These are phyloP conservation scores for Eulithis testata DNA, from an alignment of 2,888 invertebrate species.

Conservation along the genomic window DNA sequence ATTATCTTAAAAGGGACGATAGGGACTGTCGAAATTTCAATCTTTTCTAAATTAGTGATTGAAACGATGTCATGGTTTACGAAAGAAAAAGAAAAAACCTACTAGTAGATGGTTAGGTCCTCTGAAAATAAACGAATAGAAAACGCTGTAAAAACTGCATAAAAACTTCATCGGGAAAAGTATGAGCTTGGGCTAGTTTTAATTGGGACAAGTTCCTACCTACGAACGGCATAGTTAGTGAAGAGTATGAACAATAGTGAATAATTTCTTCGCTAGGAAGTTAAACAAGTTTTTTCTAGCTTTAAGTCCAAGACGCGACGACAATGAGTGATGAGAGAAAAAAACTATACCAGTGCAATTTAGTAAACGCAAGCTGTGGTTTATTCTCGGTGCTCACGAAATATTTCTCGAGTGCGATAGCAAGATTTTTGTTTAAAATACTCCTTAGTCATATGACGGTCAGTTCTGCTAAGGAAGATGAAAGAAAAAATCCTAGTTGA, in stretches of 20 bases:
- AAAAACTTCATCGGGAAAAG: background rate
- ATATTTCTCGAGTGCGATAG: constrained; percentile 2
- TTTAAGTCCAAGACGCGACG: constrained; percentile 23
- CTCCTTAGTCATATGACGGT: too few species aligned
- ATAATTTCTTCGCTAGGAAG: constrained; percentile 14
- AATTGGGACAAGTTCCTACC: too few species aligned
- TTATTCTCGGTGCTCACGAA: background rate
- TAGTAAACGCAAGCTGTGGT: constrained; percentile 17
- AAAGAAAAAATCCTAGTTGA: constrained; percentile 21
- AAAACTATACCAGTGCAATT: constrained; percentile 28
- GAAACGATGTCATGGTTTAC: constrained; percentile 5
- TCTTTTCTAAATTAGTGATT: constrained; percentile 49
- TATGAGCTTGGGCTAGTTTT: background rate
- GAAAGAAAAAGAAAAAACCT: constrained; percentile 1
- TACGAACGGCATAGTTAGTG: background rate
- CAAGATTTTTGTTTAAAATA: background rate
- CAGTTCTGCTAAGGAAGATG: too few species aligned
- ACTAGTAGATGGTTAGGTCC: background rate
- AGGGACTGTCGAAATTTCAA: constrained; percentile 49
- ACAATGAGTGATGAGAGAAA: constrained; percentile 35
- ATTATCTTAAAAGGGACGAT: constrained; percentile 60
- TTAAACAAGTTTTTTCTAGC: constrained; percentile 17
- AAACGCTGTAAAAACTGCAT: background rate
- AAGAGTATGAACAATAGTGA: constrained; percentile 9
- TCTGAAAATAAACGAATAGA: background rate